A percentile compares a stretch with the other conserved stretches of the same genome.
These are phyloP conservation scores for Eurypyga helias DNA, from an alignment of 2,113 vertebrate species.

Conservation along the genomic window DNA sequence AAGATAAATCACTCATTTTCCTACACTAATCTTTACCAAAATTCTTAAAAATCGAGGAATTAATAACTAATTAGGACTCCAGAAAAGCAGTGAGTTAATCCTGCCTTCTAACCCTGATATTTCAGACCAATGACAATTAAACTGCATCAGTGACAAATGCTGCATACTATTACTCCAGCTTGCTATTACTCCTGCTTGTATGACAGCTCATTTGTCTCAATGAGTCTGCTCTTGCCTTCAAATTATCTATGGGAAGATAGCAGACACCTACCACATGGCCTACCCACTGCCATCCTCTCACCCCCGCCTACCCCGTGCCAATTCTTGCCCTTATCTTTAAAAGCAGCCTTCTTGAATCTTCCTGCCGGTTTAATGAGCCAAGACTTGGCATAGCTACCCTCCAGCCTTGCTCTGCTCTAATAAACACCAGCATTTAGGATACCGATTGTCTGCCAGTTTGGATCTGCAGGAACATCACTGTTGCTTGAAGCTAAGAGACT, in stretches of 20 bases:
- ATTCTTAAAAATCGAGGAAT: neutral
- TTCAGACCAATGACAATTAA: neutral
- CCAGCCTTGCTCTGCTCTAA: conserved; percentile 34
- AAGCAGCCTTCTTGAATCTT: conserved; percentile 10
- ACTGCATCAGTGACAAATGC: neutral
- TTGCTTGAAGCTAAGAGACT: conserved; percentile 12
- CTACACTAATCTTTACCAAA: neutral
- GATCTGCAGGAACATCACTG: neutral
- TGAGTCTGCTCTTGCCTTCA: neutral
- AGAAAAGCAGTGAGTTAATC: neutral
- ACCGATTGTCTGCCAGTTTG: neutral
- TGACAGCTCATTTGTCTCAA: conserved; percentile 20
- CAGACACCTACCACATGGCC: conserved; percentile 1
- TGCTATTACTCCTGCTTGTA: neutral
- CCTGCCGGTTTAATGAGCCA: conserved; percentile 1
- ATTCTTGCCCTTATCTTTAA: conserved; percentile 10
- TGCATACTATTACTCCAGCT: neutral
- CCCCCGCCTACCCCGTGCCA: accelerated
- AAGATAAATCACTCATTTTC: neutral
- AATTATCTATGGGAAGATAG: neutral
- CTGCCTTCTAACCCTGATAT: neutral
- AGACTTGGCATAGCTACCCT: conserved; percentile 6
- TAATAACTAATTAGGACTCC: neutral
- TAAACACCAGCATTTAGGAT: conserved; percentile 20
- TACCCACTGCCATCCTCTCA: neutral